Conservation (phyloP, 1,140 invertebrate genomes). For the Tetraneura akinire region DNA sequence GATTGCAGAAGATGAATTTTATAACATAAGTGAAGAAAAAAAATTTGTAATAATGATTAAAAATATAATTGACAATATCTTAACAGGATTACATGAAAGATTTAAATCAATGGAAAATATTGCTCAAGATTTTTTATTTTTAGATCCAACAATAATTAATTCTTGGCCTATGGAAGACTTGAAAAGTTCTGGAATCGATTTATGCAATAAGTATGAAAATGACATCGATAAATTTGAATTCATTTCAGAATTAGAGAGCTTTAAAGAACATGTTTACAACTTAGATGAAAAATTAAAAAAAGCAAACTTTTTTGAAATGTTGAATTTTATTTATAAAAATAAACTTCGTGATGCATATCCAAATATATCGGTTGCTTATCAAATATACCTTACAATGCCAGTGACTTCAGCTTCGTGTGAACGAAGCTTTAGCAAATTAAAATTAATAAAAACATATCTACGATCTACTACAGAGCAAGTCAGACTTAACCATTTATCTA, state of each 20-base stretch:
- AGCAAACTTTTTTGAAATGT: conserved; percentile 12
- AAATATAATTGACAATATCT: neutral
- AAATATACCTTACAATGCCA: too few species aligned
- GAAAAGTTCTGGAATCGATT: neutral
- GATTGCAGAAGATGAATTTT: neutral
- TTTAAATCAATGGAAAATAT: conserved; percentile 26
- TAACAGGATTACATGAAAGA: neutral
- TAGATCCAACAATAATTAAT: conserved; percentile 8
- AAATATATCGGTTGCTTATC: too few species aligned
- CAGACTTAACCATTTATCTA: too few species aligned
- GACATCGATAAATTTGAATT: neutral
- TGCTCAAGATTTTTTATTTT: conserved; percentile 21
- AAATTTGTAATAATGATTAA: conserved; percentile 2
- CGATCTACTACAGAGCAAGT: too few species aligned
- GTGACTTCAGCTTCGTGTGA: too few species aligned
- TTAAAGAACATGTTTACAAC: conserved; percentile 18
- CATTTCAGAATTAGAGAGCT: conserved; percentile 15
- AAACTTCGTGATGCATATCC: too few species aligned
- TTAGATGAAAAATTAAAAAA: neutral
- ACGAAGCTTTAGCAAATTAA: too few species aligned
- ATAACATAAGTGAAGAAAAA: neutral
- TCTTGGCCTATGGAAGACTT: conserved; percentile 13
- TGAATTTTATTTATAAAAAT: neutral
- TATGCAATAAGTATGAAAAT: conserved; percentile 26
- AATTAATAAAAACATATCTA: too few species aligned